Evolutionary conservation across 2,888 invertebrate species (phyloP).

Genomic region (Drosophila paranaensis): DNA sequence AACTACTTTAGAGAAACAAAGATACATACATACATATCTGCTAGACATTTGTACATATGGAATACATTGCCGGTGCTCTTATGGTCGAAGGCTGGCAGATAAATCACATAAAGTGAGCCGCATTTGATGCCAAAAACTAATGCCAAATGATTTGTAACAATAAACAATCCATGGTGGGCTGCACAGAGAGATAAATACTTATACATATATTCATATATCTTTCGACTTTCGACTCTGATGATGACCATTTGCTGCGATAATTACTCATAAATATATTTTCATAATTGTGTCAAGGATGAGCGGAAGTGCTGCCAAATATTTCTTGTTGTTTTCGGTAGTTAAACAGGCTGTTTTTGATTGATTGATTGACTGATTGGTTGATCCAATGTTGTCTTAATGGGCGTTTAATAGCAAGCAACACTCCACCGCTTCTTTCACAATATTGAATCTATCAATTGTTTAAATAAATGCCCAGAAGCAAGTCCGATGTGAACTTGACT

Average conservation of each 20-base stretch:
- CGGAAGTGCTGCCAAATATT: constrained; percentile 61
- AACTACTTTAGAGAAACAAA: constrained; percentile 43
- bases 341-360: constrained; percentile 17
- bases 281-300: constrained; percentile 73
- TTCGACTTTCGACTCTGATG: constrained; percentile 36
- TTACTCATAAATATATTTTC: constrained; percentile 54
- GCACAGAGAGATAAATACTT: background rate
- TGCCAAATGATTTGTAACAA: constrained; percentile 51
- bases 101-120: constrained; percentile 43
- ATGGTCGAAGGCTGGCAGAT: constrained; percentile 67
- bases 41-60: constrained; percentile 5
- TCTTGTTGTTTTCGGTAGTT: constrained; percentile 38
- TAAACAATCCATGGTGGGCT: constrained; percentile 44
- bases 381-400: constrained; percentile 51
- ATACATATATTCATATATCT: constrained; percentile 14
- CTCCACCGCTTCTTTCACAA: constrained; percentile 14
- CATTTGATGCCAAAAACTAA: constrained; percentile 37
- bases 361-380: constrained; percentile 43
- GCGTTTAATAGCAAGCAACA: constrained; percentile 46
- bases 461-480: constrained; percentile 1
- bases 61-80: constrained; percentile 29
- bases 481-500: background rate
- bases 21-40: constrained; percentile 16
- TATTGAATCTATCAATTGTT: constrained; percentile 22
- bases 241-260: constrained; percentile 58